Evolutionary conservation across 1,140 invertebrate genomes (phyloP), one percentile per base, ranked within the genome.

Genomic region (Amyelois transitella): DNA sequence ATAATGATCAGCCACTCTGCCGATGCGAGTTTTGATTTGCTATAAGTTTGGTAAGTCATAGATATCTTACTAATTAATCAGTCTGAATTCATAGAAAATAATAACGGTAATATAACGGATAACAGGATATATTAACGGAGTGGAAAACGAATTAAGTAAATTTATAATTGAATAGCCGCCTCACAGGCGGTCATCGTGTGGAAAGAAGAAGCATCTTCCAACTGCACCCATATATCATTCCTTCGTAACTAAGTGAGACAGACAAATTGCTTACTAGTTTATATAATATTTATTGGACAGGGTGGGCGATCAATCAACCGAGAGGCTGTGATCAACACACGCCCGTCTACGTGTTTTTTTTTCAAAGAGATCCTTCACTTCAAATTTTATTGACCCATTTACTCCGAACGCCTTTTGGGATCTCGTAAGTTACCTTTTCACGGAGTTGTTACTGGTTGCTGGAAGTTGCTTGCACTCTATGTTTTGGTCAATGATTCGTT

Each of bases 211-310:
- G 69, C 70, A 75, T 75, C 71, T 74, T 74, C 64, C 62, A 51
- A 28, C 62, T 54, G 61, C 71, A 75, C 75, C 72, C 75, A 82
- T 82, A 78, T 75, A 78, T 80, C 75, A 79, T 76, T 76, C 76
- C 66, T 59, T 69, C 69, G 66, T 75, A 75, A 77, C 67, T 75
- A 74, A 77, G 68, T 71, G 66, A 72, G 67, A 75, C 74, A 66
- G 73, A 80, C 70, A 75, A 80, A 80, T 78, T 78, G 75, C 71
- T 66, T 62, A 60, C 63, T 68, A 68, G 57, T 75, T 71, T 72
- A 77, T 79, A 72, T 73, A 80, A 69, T 80, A 82, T 82, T 78
- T 80, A 82, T 80, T 78, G 70, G 62, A 67, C 28, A 73, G 73
- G 78, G 75, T 74, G 56, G 53, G 62, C 66, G 68, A 80, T 82